Base-by-base conservation (phyloP, 2,113 vertebrate species). In the Tursiops truncatus region DNA sequence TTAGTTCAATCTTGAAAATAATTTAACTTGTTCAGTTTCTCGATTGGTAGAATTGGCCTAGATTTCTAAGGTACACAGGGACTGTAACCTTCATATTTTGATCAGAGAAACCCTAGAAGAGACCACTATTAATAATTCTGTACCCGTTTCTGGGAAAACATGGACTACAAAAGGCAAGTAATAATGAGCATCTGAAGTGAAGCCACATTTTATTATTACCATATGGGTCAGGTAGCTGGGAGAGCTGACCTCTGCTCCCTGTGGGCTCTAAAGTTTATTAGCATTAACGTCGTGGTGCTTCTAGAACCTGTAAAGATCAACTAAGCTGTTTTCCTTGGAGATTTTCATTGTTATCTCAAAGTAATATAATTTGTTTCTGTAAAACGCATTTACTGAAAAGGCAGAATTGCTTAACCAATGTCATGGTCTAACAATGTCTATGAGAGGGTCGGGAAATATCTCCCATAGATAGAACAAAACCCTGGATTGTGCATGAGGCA, bases 351-450 rank as follows among this genome's bases (percentile, higher is more conserved):
- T 92, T 90, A 62, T 71, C 91, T 89, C 76, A 77, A 53, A 89
- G 77, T 53, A 83, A 76, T 53, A 50, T 58, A 56, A 80, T 84
- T 65, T 67, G 33, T 94, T 87, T 82, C 86, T 94, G 6, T 81
- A 77, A 92, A 87, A 77, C 31, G 26, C 36, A 50, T 63, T 87
- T 76, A 88, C 26, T 82, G 41, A 80, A 88, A 96, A 96, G 67
- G 71, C 65, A 36, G 41, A 74, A 31, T 85, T 93, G 36, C 77
- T 89, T 90, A 83, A n/a, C 38, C 21, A 85, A 25, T 82, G 83
- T 62, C 79, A 86, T 14, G 9, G 50, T 60, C 50, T 95, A 53
- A 18, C 53, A 53, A 9, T 90, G n/a, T 87, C 70, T 87, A 2
- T 68, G 58, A 63, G 73, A 87, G 23, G 9, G 11, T 68, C 11